A percentile compares a stretch with the other conserved stretches of the same genome.
phyloP scores from a whole-genome alignment of 2,113 vertebrate species.

The Tiliqua scincoides region DNA sequence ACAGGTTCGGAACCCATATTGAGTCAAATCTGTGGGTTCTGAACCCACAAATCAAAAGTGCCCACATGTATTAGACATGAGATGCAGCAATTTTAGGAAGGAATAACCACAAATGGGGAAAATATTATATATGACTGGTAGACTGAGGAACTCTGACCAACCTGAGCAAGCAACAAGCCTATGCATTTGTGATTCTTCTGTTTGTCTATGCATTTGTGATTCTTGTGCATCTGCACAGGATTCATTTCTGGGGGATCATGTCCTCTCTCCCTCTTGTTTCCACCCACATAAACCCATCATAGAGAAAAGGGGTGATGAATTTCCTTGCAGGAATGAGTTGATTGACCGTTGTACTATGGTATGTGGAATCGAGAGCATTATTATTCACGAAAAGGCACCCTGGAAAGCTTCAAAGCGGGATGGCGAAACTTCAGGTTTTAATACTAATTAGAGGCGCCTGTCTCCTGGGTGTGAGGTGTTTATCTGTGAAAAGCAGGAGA shows the following conservation, averaged over 20 bases:
- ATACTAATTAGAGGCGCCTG: constrained; percentile 77
- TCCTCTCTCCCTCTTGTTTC: neutral
- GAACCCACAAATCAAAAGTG: too few relatives aligned
- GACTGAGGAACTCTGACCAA: neutral
- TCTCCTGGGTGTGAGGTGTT: constrained; percentile 78
- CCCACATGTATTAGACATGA: too few relatives aligned
- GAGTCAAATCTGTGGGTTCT: too few relatives aligned
- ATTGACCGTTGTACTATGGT: constrained; percentile 56
- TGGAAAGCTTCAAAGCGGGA: constrained; percentile 72
- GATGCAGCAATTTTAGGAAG: neutral
- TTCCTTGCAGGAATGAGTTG: constrained; percentile 46
- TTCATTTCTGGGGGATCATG: neutral
- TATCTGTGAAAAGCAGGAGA: constrained; percentile 75
- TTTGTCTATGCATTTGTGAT: too few relatives aligned
- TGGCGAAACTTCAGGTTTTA: constrained; percentile 70
- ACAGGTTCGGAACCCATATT: too few relatives aligned
- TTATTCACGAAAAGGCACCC: constrained; percentile 73
- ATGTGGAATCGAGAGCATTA: constrained; percentile 70
- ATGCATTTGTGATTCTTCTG: neutral
- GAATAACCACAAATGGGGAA: neutral
- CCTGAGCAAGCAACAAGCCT: neutral
- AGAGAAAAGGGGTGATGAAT: neutral
- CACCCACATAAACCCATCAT: neutral
- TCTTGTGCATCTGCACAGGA: neutral
- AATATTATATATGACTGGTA: neutral